Conservation (phyloP, 2,113 vertebrate genomes). For the Stomatorhinus ivindoensis region DNA sequence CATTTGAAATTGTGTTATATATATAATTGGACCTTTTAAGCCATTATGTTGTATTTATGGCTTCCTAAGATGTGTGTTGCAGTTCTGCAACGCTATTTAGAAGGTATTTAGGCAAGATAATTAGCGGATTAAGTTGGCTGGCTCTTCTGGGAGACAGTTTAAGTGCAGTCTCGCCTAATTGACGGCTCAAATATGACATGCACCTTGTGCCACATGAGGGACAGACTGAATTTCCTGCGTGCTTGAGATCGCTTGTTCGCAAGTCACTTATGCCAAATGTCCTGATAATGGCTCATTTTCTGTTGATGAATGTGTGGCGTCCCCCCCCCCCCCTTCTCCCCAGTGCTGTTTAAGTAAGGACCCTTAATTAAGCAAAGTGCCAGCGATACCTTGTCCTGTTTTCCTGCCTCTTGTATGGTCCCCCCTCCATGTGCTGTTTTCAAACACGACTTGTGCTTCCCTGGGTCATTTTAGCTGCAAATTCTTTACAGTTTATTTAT, state of each 20-base stretch:
- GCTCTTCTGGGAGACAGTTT: neutral
- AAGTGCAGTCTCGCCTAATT: neutral
- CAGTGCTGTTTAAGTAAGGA: neutral
- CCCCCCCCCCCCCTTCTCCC: neutral
- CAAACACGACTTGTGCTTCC: neutral
- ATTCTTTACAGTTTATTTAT: neutral
- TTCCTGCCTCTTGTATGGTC: neutral
- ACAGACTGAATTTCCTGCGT: neutral
- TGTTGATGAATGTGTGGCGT: neutral
- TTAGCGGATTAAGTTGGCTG: neutral
- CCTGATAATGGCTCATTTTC: neutral
- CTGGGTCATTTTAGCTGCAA: neutral
- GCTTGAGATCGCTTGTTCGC: neutral
- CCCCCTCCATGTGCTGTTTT: neutral
- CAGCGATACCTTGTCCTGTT: neutral
- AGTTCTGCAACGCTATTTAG: neutral
- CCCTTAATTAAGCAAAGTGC: neutral
- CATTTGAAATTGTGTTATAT: neutral
- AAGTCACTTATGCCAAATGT: neutral
- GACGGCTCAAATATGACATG: neutral
- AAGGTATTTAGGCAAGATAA: slow-evolving; percentile 2
- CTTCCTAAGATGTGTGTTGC: neutral
- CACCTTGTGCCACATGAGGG: neutral
- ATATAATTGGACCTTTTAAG: neutral
- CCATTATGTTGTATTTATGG: neutral